Base-by-base conservation (phyloP, 2,888 invertebrate genomes). In the Hirtodrosophila histrioides region DNA sequence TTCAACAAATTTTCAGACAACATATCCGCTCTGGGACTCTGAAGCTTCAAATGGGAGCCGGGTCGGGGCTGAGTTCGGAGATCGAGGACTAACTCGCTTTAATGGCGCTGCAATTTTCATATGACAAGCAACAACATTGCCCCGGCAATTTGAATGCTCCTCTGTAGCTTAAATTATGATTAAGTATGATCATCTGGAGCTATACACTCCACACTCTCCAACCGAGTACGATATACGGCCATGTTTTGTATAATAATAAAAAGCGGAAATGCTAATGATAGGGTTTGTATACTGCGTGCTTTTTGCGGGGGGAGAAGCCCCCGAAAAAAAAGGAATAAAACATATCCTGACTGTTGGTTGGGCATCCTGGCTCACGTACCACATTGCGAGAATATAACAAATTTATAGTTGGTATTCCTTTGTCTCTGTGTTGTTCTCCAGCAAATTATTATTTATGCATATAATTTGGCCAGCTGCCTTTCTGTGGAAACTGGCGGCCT, bases 201-300 rank as follows among this genome's bases (percentile, higher is more conserved):
- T 56, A 55, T 56, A 17, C 17, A 17, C 17, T 17, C 17, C 17
- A 17, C 27, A 27, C 27, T 27, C 17, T 17, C 17, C 17, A 17
- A 17, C 4, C 27, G 27, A 56, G 60, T 48, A 44, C 12, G 24
- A 5, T 45, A 4, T 54, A n/a, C 17, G 24, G 27, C 27, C 27
- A 11, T 33, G 9, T 3, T 31, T 12, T 44, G 63, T 76, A 89
- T 86, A 89, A 90, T 90, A 90, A 90, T 90, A 91, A 91, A 91
- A 91, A 91, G 90, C 91, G 91, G 91, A 91, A 91, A 91, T 91
- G 86, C 90, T 91, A 91, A 91, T 91, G 90, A 91, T 91, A 91
- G 90, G 91, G 89, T 89, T 82, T 39, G 31, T 72, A 58, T 17
- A 17, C 17, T 17, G 17, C 17, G 17, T 17, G 17, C 17, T 2